Base-by-base conservation (phyloP, 2,888 invertebrate genomes). In the Bellardia pandia region DNA sequence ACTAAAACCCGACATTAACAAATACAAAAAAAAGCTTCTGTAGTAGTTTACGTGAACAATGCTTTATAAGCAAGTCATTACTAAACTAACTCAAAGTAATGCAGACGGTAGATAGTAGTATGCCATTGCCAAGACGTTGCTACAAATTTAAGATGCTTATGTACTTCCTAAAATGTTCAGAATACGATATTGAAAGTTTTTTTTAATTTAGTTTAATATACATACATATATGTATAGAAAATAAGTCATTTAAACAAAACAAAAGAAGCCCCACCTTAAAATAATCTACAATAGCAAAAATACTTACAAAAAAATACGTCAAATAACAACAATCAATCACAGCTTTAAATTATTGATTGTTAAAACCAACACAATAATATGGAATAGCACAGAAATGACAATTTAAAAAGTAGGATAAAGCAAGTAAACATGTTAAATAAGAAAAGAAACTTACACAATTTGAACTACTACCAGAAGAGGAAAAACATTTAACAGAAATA, bases 281-380 rank as follows among this genome's bases (percentile, higher is more conserved):
- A 51, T n/a, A 37, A 62, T 58, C 60, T 56, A 4, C 33, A 56
- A 40, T 51, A n/a, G 48, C 23, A 85, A 71, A 71, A 75, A 60
- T n/a, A 16, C 13, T n/a, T 3, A 42, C n/a, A 33, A n/a, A 62
- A 76, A 7, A 75, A 5, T 51, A 8, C n/a, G 37, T 33, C 8
- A 23, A 81, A 45, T 23, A 48, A 48, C 16, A 60, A 78, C 79
- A 76, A 71, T 83, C 76, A 86, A 86, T 79, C 16, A 66, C 23
- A 40, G 68, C 42, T 86, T 72, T 53, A 79, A 76, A 58, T 58
- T 68, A 81, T 80, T 66, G 80, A 85, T 79, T 85, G 3, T 14
- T 62, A 2, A 56, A 48, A 45, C 7, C 2, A 56, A 71, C 58
- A 13, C 11, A 45, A 48, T 58, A 60, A 40, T 7, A 23, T 37